Percentiles rank a stretch among this genome's conserved stretches.
These are phyloP conservation scores for Heliconius nattereri DNA, from an alignment of 1,140 invertebrate genomes.

Conservation along the genomic window DNA sequence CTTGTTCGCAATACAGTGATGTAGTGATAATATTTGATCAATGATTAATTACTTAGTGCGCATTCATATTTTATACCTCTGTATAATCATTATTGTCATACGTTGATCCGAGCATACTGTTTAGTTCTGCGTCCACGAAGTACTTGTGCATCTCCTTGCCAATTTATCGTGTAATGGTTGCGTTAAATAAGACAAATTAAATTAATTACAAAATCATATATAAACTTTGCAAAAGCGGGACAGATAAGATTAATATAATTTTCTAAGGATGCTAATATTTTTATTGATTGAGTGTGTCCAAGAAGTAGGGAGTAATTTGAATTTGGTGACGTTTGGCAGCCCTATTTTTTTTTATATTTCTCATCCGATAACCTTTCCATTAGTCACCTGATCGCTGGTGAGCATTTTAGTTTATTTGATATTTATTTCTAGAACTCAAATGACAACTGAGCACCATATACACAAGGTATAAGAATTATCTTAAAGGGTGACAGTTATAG, in stretches of 20 bases:
- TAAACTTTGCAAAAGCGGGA: constrained; percentile 35
- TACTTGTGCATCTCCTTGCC: constrained; percentile 87
- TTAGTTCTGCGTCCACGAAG: constrained; percentile 87
- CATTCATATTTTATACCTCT: constrained; percentile 77
- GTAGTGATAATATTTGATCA: not conserved
- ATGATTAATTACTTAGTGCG: constrained; percentile 16
- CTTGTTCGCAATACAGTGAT: constrained; percentile 21
- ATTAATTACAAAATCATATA: constrained; percentile 44
- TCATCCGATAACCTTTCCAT: no score
- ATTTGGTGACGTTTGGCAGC: no score
- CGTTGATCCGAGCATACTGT: constrained; percentile 84
- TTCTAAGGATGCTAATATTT: not conserved
- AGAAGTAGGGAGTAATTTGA: no score
- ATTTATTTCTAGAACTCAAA: no score
- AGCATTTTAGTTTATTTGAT: no score
- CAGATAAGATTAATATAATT: not conserved
- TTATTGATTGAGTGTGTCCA: no score
- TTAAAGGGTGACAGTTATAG: no score
- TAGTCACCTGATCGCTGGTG: no score
- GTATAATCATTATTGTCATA: constrained; percentile 83
- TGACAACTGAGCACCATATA: no score
- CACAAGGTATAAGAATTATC: no score
- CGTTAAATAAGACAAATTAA: constrained; percentile 68
- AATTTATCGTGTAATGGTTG: constrained; percentile 75
- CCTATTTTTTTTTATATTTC: no score